Evolutionary conservation across 2,888 invertebrate genomes (phyloP), one percentile per base, ranked within the genome.

Genomic region (Leucophenga maculata): DNA sequence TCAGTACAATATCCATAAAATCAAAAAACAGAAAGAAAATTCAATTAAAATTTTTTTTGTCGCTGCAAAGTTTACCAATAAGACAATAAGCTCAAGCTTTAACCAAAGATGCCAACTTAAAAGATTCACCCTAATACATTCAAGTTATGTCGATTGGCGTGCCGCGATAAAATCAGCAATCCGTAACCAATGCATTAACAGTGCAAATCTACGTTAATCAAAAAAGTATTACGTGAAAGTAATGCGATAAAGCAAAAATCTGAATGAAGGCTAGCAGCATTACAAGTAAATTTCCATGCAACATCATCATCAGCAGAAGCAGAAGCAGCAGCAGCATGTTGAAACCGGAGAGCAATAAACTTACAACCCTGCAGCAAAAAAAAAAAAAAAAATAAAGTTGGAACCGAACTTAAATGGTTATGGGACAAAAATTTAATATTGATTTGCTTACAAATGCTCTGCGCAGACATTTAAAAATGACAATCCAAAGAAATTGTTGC

Each of bases 231-330:
- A 60, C 39, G 16, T 39, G 11, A 60, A 39, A 39, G 60, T 9
- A 60, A 60, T 32, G 60, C 18, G 60, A 60, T 60, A 60, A 60
- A 60, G 14, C 59, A 59, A 59, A 59, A 57, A 57, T 31, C 18
- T 60, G 39, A 32, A 32, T 20, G 14, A 39, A 39, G 60, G 44
- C 8, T n/a, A 16, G 39, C 39, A 26, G 39, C 39, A 60, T 60
- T 60, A 60, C 60, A 32, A 60, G 31, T 39, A 60, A 32, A 60
- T 60, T 60, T 60, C 60, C 39, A 60, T 60, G 39, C 60, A 60
- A 18, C 39, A 60, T 39, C 60, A 60, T 39, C 60, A 60, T 60
- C 60, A 32, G 4, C 18, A 39, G 8, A 18, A 60, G 6, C 11
- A 3, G 6, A 9, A 59, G 31, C 50, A 18, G 16, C 50, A 50